These are phyloP conservation scores for Plodia interpunctella DNA, from an alignment of 1,140 invertebrate genomes.

Conservation along the genomic window DNA sequence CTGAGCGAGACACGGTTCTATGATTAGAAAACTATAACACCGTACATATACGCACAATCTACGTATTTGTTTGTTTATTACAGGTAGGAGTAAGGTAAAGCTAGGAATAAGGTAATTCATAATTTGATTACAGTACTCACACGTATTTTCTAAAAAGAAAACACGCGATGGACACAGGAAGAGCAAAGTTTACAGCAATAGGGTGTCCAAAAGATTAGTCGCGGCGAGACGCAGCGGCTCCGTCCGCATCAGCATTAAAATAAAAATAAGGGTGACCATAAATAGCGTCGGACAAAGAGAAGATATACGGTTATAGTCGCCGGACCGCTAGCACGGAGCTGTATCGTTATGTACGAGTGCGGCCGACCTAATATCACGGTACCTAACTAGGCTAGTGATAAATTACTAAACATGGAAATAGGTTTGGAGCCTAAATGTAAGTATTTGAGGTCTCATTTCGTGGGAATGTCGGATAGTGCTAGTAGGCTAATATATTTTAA, in stretches of 20 bases:
- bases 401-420: neutral
- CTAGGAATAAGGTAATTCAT: no score
- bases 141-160: neutral
- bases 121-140: neutral
- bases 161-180: neutral
- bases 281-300: constrained; percentile 67
- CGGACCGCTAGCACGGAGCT: constrained; percentile 29
- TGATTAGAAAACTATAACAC: no score
- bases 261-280: constrained; percentile 74
- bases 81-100: no score
- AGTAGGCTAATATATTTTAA: no score
- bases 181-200: constrained; percentile 10
- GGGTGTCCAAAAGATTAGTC: constrained; percentile 44
- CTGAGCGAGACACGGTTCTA: no score
- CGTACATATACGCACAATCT: no score
- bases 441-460: no score
- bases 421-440: no score
- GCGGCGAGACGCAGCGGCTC: constrained; percentile 62
- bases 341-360: constrained; percentile 9
- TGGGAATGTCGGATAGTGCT: no score
- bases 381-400: neutral
- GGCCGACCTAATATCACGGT: constrained; percentile 7
- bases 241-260: constrained; percentile 74
- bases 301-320: constrained; percentile 72
- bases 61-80: no score